phyloP scores from a whole-genome alignment of 2,113 vertebrate species.

The Pongo pygmaeus region DNA sequence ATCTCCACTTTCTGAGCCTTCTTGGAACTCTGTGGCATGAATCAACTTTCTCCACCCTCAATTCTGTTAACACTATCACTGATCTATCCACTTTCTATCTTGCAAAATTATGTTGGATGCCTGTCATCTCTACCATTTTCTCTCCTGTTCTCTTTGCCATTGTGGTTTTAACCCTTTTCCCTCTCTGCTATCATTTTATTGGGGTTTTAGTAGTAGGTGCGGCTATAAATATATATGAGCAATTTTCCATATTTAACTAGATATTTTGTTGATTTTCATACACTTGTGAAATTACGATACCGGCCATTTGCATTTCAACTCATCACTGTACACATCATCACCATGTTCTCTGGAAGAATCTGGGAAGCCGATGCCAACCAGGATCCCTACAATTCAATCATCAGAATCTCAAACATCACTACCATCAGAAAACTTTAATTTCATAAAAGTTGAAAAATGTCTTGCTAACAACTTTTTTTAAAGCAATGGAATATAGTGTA shows the following conservation, averaged over 20 bases:
- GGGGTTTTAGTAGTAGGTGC: not conserved
- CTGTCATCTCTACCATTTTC: not conserved
- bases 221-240: not conserved
- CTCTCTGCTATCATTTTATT: not conserved
- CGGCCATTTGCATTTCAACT: not conserved
- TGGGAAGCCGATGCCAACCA: not conserved
- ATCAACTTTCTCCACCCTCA: not conserved
- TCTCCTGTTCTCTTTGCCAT: not conserved
- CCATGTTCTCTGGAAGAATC: not conserved
- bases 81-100: not conserved
- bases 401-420: constrained; percentile 14
- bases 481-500: not conserved
- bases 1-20: not conserved
- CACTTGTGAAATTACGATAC: not conserved
- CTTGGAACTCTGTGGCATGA: not conserved
- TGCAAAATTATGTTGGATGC: not conserved
- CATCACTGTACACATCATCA: not conserved
- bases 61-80: not conserved
- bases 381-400: not conserved
- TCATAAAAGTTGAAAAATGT: not conserved
- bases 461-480: not conserved
- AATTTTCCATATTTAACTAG: not conserved
- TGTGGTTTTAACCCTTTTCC: not conserved
- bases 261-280: not conserved
- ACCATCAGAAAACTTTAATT: not conserved